Evolutionary conservation across 53 echinoderm and acorn worm species (phyloP), one percentile per base, ranked within the genome.

Genomic region (Crossaster papposus): DNA sequence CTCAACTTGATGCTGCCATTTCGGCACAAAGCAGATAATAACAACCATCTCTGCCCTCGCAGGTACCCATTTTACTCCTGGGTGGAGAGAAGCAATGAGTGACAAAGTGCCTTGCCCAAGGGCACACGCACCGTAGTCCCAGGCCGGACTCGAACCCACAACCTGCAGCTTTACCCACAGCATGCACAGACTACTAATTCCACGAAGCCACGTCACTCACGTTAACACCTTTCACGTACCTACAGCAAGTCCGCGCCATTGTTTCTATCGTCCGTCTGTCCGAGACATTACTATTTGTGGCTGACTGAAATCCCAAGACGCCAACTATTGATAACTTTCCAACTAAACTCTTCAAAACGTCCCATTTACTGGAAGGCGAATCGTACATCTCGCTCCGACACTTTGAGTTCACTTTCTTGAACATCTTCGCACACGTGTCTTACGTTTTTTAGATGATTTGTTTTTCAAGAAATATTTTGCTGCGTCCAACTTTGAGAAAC

Each of bases 311-410:
- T 26, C 77, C 74, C n/a, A 23, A 33, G 10, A 72, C 29, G 12
- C 72, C 51, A 1, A 52, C 72, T 53, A 54, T 85, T 22, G 85
- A 53, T 22, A 85, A 71, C 58, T 58, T 77, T 36, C 77, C 77
- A 35, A 87, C 2, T 35, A 87, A 24, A 17, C 76, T n/a, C 62
- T 72, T 75, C 37, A 87, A 77, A n/a, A 77, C 22, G 54, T 62
- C 62, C 87, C 87, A 87, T 87, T 75, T 80, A 62, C 83, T 83
- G 29, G 65, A 36, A 28, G 77, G 64, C 28, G 77, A n/a, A 36
- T 30, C 26, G 36, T n/a, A 24, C 1, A 63, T 23, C 58, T 5
- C 84, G 54, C 72, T 72, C 84, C 38, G 51, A 26, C 29, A 28
- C 4, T 9, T 29, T 9, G 30, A 14, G 24, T 70, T 32, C 32